These are phyloP conservation scores for Araneus ventricosus DNA, from an alignment of 1,140 invertebrate species.

Conservation along the genomic window DNA sequence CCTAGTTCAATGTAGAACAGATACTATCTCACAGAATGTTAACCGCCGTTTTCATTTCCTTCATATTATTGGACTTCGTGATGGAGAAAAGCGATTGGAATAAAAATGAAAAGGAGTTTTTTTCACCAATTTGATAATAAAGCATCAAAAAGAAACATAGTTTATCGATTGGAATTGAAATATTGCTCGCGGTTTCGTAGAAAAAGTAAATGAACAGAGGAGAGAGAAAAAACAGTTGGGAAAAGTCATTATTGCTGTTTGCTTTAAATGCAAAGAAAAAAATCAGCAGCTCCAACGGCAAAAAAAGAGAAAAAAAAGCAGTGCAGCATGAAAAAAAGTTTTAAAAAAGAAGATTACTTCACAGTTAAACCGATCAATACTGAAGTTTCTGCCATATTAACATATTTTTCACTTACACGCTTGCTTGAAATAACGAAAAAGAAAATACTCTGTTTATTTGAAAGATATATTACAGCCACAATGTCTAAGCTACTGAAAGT, in stretches of 20 bases:
- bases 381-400: background rate
- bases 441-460: too few species aligned
- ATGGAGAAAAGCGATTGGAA: background rate
- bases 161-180: slow-evolving; percentile 13
- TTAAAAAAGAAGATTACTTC: background rate
- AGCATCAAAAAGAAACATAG: background rate
- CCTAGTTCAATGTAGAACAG: background rate
- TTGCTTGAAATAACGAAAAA: too few species aligned
- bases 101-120: background rate
- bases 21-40: background rate
- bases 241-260: slow-evolving; percentile 24
- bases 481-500: too few species aligned
- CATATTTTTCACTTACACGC: too few species aligned
- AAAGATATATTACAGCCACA: too few species aligned
- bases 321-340: background rate
- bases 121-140: background rate
- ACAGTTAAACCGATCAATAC: background rate
- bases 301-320: background rate
- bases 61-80: background rate
- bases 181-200: slow-evolving; percentile 10
- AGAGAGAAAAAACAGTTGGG: background rate
- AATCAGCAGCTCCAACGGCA: background rate
- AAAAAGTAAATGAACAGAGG: background rate
- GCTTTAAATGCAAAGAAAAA: background rate
- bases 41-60: background rate